Evolutionary conservation across 2,888 invertebrate species (phyloP).

Genomic region (Pilophorus perplexus): DNA sequence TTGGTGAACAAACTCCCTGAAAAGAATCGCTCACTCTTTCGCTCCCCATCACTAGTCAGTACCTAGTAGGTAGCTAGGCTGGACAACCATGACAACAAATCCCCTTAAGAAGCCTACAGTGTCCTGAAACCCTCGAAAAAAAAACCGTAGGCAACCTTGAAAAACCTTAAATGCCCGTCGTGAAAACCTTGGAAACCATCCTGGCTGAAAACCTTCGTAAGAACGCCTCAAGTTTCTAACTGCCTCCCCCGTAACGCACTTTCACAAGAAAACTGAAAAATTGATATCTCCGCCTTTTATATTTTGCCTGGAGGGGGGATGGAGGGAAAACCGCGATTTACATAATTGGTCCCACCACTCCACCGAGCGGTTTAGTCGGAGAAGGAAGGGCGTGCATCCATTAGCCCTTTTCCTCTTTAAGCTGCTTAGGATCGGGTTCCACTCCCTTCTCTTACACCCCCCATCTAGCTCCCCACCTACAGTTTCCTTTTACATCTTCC

Average conservation of each 20-base stretch:
- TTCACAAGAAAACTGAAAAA: slow-evolving; percentile 13
- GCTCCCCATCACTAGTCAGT: too few relatives aligned
- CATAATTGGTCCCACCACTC: slow-evolving; percentile 22
- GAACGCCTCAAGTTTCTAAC: too few relatives aligned
- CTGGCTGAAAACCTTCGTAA: too few relatives aligned
- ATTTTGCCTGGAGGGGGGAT: neutral
- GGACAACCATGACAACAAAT: too few relatives aligned
- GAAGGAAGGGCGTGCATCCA: slow-evolving; percentile 14
- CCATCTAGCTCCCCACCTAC: neutral
- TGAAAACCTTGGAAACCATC: too few relatives aligned
- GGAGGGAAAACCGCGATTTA: slow-evolving; percentile 30
- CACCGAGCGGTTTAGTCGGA: slow-evolving; percentile 7
- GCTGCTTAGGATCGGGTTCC: slow-evolving; percentile 32
- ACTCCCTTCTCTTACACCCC: neutral
- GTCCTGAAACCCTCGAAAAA: too few relatives aligned
- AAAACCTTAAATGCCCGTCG: too few relatives aligned
- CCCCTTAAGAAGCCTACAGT: too few relatives aligned
- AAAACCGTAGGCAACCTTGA: too few relatives aligned
- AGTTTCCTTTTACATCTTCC: slow-evolving; percentile 7
- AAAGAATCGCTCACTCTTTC: too few relatives aligned
- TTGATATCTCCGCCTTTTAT: slow-evolving; percentile 14
- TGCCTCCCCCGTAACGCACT: neutral
- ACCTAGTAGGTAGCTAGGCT: too few relatives aligned
- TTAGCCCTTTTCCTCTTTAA: slow-evolving; percentile 34
- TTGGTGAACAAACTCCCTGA: too few relatives aligned